Evolutionary conservation across 1,140 invertebrate genomes (phyloP), one percentile per base, ranked within the genome.

Genomic region (Drosophila miranda): DNA sequence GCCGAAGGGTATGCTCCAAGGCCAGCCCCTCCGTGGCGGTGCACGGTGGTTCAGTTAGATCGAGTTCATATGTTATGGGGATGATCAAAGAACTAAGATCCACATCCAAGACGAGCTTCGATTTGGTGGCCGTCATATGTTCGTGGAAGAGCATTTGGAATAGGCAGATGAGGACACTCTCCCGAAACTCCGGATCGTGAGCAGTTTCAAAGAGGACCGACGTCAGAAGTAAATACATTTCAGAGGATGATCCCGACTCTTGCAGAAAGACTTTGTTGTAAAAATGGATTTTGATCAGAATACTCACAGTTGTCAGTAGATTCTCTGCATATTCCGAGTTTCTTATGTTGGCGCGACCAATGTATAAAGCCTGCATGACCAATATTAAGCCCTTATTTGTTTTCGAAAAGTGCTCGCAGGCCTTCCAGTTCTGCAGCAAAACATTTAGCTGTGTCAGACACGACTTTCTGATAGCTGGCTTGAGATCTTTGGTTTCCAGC

Each of bases 371-470:
- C 28, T 77, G 56, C 6, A 87, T 3, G 8, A 73, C 52, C 13
- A 71, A 16, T 9, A 44, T 9, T 16, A 50, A 49, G 14, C 49
- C 53, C 0, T 52, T 68, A 0, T 70, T 66, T 4, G 42, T 53
- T 0, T 38, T 54, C 41, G 46, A 56, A 11, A 80, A 74, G 2
- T 58, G n/a, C 1, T 62, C 44, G 4, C 66, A 71, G 2, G 75
- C 59, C 2, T 74, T 30, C 80, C 82, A 84, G 41, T 86, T 83
- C 4, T 76, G 77, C 1, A 88, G 51, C 34, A 91, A 13, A 2
- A 89, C 73, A 68, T 90, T 91, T 2, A 91, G 34, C 50, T 90
- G 89, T n/a, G 69, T 53, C 4, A 90, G 46, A 0, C 82, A 76
- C 0, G 90, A 90, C 49, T 88, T 89, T 3, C 79, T 71, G 28